Evolutionary conservation across 2,113 vertebrate genomes (phyloP), one percentile per base, ranked within the genome.

Genomic region (Barnardius zonarius): DNA sequence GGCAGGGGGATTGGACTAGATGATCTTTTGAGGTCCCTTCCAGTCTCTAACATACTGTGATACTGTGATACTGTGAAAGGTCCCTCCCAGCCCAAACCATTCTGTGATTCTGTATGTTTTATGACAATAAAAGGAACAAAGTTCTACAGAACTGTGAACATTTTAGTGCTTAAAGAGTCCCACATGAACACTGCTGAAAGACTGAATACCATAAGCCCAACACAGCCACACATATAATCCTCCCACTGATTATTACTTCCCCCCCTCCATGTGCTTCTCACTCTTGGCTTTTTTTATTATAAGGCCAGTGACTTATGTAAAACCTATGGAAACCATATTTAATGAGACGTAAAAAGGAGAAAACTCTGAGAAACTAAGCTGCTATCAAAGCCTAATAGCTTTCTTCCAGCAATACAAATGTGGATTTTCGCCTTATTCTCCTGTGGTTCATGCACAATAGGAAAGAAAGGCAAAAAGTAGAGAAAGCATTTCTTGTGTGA

Each of bases 121-220:
- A 90, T 0, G 9, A 86, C 83, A 93, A 87, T 46, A 88, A 93
- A 86, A 43, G 35, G 68, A 93, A 83, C 37, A 44, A 89, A 95
- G 77, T 90, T 90, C 61, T 89, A 49, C 10, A 9, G 48, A 94
- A 88, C 6, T 0, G 1, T 39, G 66, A 90, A 92, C 77, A 91
- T 94, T 70, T 88, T 82, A 94, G 48, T 86, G 44, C 66, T 88
- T 84, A 90, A 75, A 46, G 25, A 90, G 35, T 84, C 90, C 77
- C 93, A 72, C 48, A 66, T 33, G 64, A 93, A 79, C 41, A 19
- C 9, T 76, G 41, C 19, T 28, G 52, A 69, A 90, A 91, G 74
- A 93, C 49, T 43, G 86, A 89, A 63, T 35, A 82, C 44, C 24
- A 22, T 18, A 90, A 93, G 19, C 57, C 75, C 55, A 72, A 84